Conservation (phyloP, 2,113 vertebrate species). For the Perognathus longimembris region DNA sequence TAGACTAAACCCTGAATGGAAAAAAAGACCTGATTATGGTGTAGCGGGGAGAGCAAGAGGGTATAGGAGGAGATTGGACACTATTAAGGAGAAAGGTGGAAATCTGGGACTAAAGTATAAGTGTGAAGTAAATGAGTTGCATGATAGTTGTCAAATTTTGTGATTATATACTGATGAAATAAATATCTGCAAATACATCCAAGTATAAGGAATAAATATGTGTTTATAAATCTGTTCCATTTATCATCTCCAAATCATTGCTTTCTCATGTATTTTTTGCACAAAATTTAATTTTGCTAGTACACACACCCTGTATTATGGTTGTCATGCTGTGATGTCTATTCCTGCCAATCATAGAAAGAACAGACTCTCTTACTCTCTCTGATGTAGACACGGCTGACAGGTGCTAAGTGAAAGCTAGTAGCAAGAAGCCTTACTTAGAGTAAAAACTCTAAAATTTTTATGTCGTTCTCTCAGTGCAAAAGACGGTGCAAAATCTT, state of each 20-base stretch:
- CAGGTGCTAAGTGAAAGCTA: not conserved
- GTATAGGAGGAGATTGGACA: too few relatives aligned
- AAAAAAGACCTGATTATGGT: not conserved
- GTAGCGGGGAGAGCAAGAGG: too few relatives aligned
- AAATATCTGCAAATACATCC: not conserved
- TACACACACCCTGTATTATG: not conserved
- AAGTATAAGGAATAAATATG: not conserved
- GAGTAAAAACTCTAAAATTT: not conserved
- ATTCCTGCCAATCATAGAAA: not conserved
- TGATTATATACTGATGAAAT: not conserved
- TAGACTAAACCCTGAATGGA: not conserved
- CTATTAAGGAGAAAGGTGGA: not conserved
- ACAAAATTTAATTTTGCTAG: not conserved
- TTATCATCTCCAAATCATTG: slow-evolving; percentile 9
- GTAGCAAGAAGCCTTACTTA: not conserved
- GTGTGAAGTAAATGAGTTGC: not conserved
- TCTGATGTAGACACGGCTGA: not conserved
- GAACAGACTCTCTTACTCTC: not conserved
- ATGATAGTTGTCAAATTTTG: not conserved
- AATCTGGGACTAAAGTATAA: not conserved
- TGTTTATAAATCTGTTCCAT: not conserved
- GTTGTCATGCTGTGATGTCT: not conserved
- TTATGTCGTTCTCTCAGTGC: not conserved
- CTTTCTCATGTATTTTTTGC: not conserved
- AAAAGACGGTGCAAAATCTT: not conserved